Percentiles rank a stretch among this genome's conserved stretches.
Conservation (phyloP, 2,888 invertebrate species). For the Punctoribates punctum region DNA sequence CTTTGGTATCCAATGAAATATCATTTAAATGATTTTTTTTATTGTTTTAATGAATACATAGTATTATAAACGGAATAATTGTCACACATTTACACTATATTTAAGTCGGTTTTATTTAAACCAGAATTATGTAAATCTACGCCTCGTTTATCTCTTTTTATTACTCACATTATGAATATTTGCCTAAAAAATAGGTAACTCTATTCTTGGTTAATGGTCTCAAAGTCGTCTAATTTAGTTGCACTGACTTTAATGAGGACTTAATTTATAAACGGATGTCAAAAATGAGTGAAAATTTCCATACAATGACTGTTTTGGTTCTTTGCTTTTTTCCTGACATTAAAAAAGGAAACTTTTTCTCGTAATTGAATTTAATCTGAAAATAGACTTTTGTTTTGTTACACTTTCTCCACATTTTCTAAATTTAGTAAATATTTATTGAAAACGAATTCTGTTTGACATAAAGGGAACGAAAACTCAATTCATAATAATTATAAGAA, state of each 20-base stretch:
- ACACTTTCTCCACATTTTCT: background rate
- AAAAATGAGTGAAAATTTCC: background rate
- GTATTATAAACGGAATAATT: too few relatives aligned
- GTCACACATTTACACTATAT: background rate
- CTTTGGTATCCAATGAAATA: too few relatives aligned
- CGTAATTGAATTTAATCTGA: background rate
- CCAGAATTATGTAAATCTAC: background rate
- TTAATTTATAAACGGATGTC: slow-evolving; percentile 17
- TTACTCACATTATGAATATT: background rate
- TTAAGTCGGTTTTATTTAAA: background rate
- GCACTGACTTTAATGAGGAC: background rate
- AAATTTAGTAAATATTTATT: background rate
- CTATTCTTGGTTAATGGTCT: background rate
- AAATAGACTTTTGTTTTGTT: background rate
- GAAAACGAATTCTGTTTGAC: background rate
- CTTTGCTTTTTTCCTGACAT: background rate
- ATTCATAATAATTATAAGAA: background rate
- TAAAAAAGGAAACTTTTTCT: background rate
- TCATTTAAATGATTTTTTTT: too few relatives aligned
- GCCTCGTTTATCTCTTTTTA: background rate
- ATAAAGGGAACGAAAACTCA: background rate
- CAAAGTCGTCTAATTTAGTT: background rate
- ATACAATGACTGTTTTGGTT: background rate
- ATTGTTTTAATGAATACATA: too few relatives aligned
- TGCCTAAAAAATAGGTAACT: background rate